These are phyloP conservation scores for Xiphorhynchus erythropygius DNA, from an alignment of 2,797 vertebrate genomes.

Conservation along the genomic window DNA sequence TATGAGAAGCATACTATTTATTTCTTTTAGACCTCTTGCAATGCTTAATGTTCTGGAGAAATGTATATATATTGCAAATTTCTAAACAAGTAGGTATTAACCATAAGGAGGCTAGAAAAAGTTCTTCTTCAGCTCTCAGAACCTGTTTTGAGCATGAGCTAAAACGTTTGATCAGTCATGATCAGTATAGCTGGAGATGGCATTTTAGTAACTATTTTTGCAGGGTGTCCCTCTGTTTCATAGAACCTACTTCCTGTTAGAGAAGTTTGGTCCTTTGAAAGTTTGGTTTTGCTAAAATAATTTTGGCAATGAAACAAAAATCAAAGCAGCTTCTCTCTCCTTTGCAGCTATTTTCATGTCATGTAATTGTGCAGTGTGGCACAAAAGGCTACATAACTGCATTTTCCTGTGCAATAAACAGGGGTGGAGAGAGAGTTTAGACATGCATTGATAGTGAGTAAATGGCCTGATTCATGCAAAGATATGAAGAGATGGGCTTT, in stretches of 20 bases:
- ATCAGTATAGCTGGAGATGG: neutral
- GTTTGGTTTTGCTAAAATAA: neutral
- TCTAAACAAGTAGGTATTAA: neutral
- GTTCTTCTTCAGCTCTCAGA: neutral
- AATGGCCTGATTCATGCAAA: neutral
- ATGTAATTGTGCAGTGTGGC: neutral
- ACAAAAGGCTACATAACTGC: neutral
- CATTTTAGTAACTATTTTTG: neutral
- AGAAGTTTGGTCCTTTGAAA: neutral
- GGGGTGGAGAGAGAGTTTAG: neutral
- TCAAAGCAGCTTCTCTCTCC: neutral
- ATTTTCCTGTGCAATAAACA: neutral
- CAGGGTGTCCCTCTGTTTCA: neutral
- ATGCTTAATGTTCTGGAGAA: neutral
- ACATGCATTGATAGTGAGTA: neutral
- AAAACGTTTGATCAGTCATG: neutral
- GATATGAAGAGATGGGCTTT: neutral
- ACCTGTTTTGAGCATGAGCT: neutral
- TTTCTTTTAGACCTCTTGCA: slow-evolving; percentile 10
- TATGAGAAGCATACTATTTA: neutral
- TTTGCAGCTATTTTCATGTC: neutral
- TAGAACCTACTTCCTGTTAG: neutral
- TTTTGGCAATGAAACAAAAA: neutral
- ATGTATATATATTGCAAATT: neutral
- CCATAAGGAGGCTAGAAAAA: neutral